Conservation (phyloP, 2,113 vertebrate genomes). For the Colaptes auratus region DNA sequence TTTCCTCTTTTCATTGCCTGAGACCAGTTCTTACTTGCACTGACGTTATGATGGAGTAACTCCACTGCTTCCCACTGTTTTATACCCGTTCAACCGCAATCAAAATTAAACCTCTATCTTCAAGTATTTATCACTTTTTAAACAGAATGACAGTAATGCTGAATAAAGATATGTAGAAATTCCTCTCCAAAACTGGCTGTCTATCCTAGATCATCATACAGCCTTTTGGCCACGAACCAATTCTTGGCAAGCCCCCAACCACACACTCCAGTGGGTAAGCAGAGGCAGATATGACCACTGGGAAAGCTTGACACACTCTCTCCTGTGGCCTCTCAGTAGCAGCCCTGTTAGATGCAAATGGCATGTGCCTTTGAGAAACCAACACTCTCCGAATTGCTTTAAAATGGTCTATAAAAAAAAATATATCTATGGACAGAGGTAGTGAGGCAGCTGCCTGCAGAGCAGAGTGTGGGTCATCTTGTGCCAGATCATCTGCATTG, state of each 20-base stretch:
- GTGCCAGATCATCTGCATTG: background rate
- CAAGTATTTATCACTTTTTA: background rate
- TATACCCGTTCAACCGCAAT: background rate
- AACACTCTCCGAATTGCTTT: background rate
- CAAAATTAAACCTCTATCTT: background rate
- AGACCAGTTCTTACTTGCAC: background rate
- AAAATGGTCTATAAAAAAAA: background rate
- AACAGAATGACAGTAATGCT: background rate
- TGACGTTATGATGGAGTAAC: background rate
- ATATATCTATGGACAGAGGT: background rate
- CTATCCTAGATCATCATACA: background rate
- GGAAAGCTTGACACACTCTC: background rate
- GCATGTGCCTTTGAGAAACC: background rate
- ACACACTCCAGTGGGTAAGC: background rate
- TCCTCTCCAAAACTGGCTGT: background rate
- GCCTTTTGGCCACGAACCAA: background rate
- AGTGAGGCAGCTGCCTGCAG: background rate
- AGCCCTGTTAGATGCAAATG: background rate
- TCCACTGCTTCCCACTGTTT: background rate
- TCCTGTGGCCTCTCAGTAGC: background rate
- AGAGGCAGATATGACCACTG: background rate
- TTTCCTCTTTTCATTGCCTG: background rate
- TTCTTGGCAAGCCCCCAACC: background rate
- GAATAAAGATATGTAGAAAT: background rate
- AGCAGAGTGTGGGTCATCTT: background rate